Base-by-base conservation (phyloP, 2,797 vertebrate species). In the Girardinus metallicus region DNA sequence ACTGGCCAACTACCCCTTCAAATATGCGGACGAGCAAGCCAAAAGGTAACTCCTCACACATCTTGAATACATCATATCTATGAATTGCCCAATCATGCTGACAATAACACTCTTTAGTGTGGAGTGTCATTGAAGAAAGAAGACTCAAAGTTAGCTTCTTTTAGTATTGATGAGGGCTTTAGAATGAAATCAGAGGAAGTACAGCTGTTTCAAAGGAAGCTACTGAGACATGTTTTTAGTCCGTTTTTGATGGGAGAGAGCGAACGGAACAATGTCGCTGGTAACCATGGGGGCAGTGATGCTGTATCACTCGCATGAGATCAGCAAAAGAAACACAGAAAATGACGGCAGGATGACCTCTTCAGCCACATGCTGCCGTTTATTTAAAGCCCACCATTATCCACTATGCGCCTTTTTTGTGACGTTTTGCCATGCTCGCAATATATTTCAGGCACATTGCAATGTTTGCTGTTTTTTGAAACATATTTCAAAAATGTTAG, bases 1-100 rank as follows among this genome's bases (percentile, higher is more conserved):
- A 0, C 94, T 99, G 89, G 98, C 98, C 72, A 99, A 99, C 92
- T 99, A 99, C 80, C 98, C 99, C 77, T 99, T 98, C 92, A 99
- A 99, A 94, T 99, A 99, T 68, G 99, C 99, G 43, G 99, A 99
- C 55, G 98, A 99, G 78, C 98, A 99, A 93, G 98, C 97, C 83
- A 99, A 98, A 93, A 99, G 95, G 97, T 99, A 95, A 92, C 5
- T 26, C 4, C 39, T 49, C 31, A 43, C 51, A 34, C 71, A 1
- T 39, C 12, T 49, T 23, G 1, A 5, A 11, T 39, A 36, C 62
- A 7, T 39, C 66, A 43, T 68, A 12, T 2, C 5, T 15, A 39
- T 6, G 11, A 15, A 11, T 39, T n/a, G 39, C 2, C 62, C 26
- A 3, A 26, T 43, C 36, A 2, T 66, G 34, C 36, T 21, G 31